Evolutionary conservation across 2,888 invertebrate genomes (phyloP), one percentile per base, ranked within the genome.

Genomic region (Cyaniris semiargus): DNA sequence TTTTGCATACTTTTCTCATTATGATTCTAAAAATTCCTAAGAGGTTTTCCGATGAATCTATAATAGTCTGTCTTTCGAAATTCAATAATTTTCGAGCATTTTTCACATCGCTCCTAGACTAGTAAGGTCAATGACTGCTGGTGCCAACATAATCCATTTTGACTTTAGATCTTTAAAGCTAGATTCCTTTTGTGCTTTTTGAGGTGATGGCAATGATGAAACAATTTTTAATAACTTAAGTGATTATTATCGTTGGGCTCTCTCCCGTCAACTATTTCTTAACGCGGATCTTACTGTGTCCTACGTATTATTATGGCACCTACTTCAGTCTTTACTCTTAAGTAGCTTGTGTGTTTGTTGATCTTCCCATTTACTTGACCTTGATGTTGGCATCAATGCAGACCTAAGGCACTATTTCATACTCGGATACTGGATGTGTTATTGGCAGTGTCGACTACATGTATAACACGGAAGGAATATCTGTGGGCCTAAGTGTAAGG

Each of bases 281-380:
- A 27, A 6, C 15, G 15, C 27, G 27, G 66, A 27, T 15, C 5
- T 27, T 31, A 31, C 15, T 66, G 21, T 58, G 58, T 58, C n/a
- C 7, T 21, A n/a, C 3, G 15, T 58, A 58, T 58, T 66, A 66
- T 31, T 66, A 66, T 66, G 66, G 66, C 66, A 66, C 27, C 66
- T 27, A 66, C 66, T 66, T 66, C 66, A 66, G 66, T 66, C 66
- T 66, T 66, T 31, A 66, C 23, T 23, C 60, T 60, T 60, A 23
- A 60, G 23, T 60, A 60, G 3, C 60, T 8, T 23, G 60, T 60
- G 23, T 23, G 60, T 60, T 60, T 60, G 23, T 21, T 23, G 21
- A 8, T 13, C 23, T 44, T 10, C 10, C 3, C 44, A 23, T 60
- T 60, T 23, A 58, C 60, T 4, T 23, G 60, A 60, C 60, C 60